Evolutionary conservation across 2,797 vertebrate genomes (phyloP).

Genomic region (Esox masquinongy): DNA sequence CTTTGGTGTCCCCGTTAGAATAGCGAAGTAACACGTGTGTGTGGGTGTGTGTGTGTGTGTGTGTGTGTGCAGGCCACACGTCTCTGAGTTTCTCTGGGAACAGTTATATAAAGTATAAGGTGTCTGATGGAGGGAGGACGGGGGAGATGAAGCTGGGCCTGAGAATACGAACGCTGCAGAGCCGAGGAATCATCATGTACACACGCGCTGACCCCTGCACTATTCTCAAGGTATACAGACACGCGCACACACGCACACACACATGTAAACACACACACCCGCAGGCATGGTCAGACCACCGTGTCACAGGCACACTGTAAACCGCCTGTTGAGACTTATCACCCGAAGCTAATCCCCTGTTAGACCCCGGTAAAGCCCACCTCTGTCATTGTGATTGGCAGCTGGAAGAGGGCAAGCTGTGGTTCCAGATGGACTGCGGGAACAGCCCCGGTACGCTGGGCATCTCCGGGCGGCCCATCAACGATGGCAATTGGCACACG

Average conservation of each 20-base stretch:
- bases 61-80: conserved; percentile 83
- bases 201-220: conserved; percentile 90
- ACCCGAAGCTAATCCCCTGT: neutral
- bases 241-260: conserved; percentile 14
- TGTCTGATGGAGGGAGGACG: conserved; percentile 84
- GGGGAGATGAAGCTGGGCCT: conserved; percentile 89
- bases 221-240: conserved; percentile 87
- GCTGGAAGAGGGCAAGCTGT: conserved; percentile 93
- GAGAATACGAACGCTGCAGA: conserved; percentile 93
- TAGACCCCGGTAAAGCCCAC: neutral
- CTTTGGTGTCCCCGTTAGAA: too few species aligned
- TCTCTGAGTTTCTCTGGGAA: conserved; percentile 97
- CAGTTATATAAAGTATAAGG: conserved; percentile 95
- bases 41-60: conserved; percentile 56
- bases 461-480: conserved; percentile 88
- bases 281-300: neutral
- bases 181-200: conserved; percentile 90
- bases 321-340: neutral
- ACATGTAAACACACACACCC: neutral
- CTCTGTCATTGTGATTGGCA: conserved; percentile 49
- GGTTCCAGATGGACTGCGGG: conserved; percentile 91
- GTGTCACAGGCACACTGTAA: neutral
- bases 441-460: conserved; percentile 84
- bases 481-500: conserved; percentile 94
- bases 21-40: conserved; percentile 44